Conservation (phyloP, 2,797 vertebrate species). For the Lateolabrax maculatus region DNA sequence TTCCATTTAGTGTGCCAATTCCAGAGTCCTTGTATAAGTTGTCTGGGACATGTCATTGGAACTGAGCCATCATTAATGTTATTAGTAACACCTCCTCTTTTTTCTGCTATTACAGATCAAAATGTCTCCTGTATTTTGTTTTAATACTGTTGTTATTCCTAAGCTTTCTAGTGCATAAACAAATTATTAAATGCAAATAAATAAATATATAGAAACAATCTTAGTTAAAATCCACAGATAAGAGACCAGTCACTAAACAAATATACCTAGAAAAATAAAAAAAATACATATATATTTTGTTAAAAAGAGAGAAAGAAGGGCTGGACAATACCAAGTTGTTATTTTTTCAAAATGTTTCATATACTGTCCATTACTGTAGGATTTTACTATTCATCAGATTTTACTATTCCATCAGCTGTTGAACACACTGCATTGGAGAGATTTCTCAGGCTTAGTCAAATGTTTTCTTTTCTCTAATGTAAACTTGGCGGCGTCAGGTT, state of each 20-base stretch:
- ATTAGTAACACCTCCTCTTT: neutral
- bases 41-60: neutral
- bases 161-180: neutral
- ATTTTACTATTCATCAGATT: neutral
- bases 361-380: neutral
- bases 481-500: neutral
- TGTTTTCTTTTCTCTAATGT: neutral
- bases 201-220: neutral
- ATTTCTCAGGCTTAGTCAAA: neutral
- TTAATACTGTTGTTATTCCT: constrained; percentile 2
- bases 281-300: neutral
- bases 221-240: neutral
- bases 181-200: neutral
- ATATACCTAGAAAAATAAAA: neutral
- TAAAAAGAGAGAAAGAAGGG: neutral
- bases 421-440: neutral
- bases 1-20: constrained; percentile 10
- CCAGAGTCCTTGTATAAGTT: neutral
- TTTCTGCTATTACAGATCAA: constrained; percentile 4
- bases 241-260: neutral
- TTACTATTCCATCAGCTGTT: neutral
- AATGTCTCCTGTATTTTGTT: neutral
- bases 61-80: neutral
- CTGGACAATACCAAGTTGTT: neutral
- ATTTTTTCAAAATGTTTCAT: neutral